Evolutionary conservation across 2,888 invertebrate species (phyloP), one percentile per base, ranked within the genome.

Genomic region (Lampropteryx suffumata): DNA sequence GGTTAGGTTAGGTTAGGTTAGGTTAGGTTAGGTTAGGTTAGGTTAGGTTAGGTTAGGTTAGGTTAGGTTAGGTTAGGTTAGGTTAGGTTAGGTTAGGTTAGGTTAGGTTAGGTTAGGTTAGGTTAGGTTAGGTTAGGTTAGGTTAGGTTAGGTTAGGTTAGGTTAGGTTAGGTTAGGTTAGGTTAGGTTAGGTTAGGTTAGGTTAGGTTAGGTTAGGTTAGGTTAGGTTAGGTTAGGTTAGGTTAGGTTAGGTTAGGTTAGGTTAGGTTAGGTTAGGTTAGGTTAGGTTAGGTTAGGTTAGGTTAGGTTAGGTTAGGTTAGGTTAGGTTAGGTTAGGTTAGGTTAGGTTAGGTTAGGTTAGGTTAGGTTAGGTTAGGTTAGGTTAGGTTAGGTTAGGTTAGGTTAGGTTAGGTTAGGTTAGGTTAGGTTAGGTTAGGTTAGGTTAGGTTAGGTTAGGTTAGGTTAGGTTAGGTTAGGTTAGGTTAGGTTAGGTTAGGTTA

Each of bases 401-500:
- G 46, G 46, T 46, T 34, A 34, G 34, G 34, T 34, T 34, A 34
- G 34, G 34, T 34, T 34, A 36, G 33, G 37, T 50, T 40, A 14
- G 42, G 42, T 42, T 49, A 44, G 44, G 41, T 50, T 47, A 45
- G 46, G 55, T 45, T 46, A 41, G 46, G 54, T 37, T 46, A 39
- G 40, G 34, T 36, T 36, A 36, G 36, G 36, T 26, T 26, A 33
- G 36, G 36, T 36, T 36, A 50, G 50, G 17, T 17, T 30, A 30
- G 29, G 29, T 30, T 30, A 30, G 29, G 29, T 30, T 30, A 30
- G 29, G 28, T 33, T 21, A 17, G 34, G 29, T 30, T 30, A 30
- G 29, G 29, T 30, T 28, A 10, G n/a, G n/a, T n/a, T n/a, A n/a
- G n/a, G n/a, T n/a, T n/a, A n/a, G n/a, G n/a, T n/a, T n/a, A n/a